Base-by-base conservation (phyloP, 2,797 vertebrate genomes). In the Apogon hyalosoma region DNA sequence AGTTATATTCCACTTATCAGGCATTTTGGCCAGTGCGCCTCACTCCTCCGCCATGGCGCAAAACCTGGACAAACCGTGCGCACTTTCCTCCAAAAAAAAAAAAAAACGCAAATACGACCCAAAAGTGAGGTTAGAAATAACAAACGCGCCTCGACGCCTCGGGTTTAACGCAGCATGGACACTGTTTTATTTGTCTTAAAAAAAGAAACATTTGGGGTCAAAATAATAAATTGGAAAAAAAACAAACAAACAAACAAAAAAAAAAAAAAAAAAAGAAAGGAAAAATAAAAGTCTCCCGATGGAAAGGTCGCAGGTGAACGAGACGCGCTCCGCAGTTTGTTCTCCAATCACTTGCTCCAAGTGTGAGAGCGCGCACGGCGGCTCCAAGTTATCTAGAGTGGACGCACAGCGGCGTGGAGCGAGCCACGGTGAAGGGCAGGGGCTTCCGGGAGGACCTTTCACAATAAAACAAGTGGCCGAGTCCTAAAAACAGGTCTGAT, bases 1-100 rank as follows among this genome's bases (percentile, higher is more conserved):
- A 88, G 83, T 85, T 85, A 70, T 72, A 84, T 78, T 90, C 92
- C 93, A 73, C 74, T 64, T 41, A 67, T 61, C 69, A 82, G 83
- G 88, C 94, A 95, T 95, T 59, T 86, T 93, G 88, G 53, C 77
- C 21, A 46, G 87, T 69, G 77, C 78, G 73, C 60, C 52, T 83
- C 69, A 84, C 69, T 90, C 76, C 66, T 79, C 45, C 79, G 84
- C 70, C 79, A 70, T 83, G 55, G 62, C 69, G 51, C 63, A 61
- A 61, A 81, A 88, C 60, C 69, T 31, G 49, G 45, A 36, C 12
- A 49, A 47, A 39, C 59, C 8, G 13, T 58, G 77, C 69, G 70
- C 56, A 82, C 47, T 72, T 57, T 59, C 50, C 36, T 18, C 55
- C 48, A 56, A 64, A 47, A 47, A 18, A 11, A 49, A 13, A n/a